These are phyloP conservation scores for Macrosteles quadrilineatus DNA, from an alignment of 1,140 invertebrate genomes.

Conservation along the genomic window DNA sequence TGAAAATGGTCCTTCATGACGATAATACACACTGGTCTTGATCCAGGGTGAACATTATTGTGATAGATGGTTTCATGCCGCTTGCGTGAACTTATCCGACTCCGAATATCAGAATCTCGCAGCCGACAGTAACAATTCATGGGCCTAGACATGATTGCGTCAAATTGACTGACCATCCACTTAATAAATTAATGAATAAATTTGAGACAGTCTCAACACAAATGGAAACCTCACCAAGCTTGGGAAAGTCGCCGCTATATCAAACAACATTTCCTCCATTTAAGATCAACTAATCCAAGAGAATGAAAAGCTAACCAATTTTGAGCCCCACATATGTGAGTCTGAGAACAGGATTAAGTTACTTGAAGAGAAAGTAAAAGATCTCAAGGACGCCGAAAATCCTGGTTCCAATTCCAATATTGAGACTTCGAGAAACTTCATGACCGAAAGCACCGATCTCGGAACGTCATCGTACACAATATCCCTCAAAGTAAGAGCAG, in stretches of 20 bases:
- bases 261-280: background rate
- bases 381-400: background rate
- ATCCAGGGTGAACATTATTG: background rate
- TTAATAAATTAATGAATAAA: background rate
- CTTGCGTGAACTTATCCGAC: background rate
- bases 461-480: background rate
- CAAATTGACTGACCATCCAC: background rate
- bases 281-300: background rate
- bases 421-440: background rate
- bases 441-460: background rate
- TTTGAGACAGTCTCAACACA: background rate
- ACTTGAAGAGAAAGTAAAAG: background rate
- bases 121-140: background rate
- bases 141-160: conserved; percentile 2
- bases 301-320: background rate
- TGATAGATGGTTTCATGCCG: background rate
- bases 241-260: background rate
- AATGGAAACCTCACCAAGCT: conserved; percentile 1
- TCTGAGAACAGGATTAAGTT: background rate
- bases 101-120: background rate
- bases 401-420: background rate
- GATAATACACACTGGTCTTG: no score
- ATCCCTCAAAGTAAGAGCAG: background rate
- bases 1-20: background rate
- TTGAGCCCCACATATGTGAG: background rate